Evolutionary conservation across 1,140 invertebrate genomes (phyloP).

Genomic region (Phymorhynchus buccinoides): DNA sequence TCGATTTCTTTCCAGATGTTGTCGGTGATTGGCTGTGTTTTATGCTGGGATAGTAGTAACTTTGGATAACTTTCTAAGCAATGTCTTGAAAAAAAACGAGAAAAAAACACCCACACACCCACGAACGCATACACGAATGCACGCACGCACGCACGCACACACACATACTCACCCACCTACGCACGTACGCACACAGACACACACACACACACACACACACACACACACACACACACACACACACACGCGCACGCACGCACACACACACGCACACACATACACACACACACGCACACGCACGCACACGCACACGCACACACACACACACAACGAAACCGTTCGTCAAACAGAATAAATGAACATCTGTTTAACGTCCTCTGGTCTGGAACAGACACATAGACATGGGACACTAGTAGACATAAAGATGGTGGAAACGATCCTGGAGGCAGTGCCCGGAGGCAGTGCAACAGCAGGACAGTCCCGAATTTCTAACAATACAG

Average conservation of each 20-base stretch:
- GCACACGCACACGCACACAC: background rate
- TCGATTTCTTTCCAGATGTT: too few relatives aligned
- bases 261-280: conserved; percentile 22
- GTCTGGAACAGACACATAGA: too few relatives aligned
- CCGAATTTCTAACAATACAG: too few relatives aligned
- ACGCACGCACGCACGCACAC: background rate
- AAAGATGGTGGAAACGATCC: too few relatives aligned
- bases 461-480: too few relatives aligned
- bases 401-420: too few relatives aligned
- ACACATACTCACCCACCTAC: background rate
- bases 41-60: too few relatives aligned
- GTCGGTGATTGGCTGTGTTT: too few relatives aligned
- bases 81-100: too few relatives aligned
- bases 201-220: background rate
- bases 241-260: conserved; percentile 17
- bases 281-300: background rate
- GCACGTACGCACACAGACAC: background rate
- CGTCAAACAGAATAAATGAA: background rate
- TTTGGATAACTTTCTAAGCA: too few relatives aligned
- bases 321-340: background rate
- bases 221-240: background rate
- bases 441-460: too few relatives aligned
- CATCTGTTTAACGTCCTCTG: too few relatives aligned
- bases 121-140: background rate
- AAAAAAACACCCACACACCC: background rate